These are phyloP conservation scores for Ellobium chinense DNA, from an alignment of 2,888 invertebrate species.

Conservation along the genomic window DNA sequence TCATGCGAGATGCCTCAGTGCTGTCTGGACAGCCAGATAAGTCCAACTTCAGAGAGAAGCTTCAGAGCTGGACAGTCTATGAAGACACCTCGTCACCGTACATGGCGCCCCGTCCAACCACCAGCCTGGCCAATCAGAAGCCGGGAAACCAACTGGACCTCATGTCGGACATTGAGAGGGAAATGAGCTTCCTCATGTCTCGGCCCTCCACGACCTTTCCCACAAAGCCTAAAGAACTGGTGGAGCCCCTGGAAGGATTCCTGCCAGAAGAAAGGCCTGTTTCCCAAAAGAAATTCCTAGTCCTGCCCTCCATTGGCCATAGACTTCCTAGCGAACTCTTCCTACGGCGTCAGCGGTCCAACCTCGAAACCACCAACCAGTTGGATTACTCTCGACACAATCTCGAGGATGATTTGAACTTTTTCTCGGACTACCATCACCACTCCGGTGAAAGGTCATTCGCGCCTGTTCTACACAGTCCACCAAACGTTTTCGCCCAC, in stretches of 20 bases:
- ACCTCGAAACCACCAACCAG: slow-evolving; percentile 55
- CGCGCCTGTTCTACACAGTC: neutral
- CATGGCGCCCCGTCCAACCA: slow-evolving; percentile 10
- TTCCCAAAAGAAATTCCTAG: slow-evolving; percentile 62
- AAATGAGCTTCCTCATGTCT: slow-evolving; percentile 23
- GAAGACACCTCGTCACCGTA: slow-evolving; percentile 16
- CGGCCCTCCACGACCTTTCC: slow-evolving; percentile 24
- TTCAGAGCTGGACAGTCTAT: slow-evolving; percentile 30
- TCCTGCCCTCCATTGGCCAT: slow-evolving; percentile 62
- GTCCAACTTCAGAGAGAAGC: slow-evolving; percentile 35
- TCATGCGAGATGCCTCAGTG: slow-evolving; percentile 36
- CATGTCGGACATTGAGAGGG: slow-evolving; percentile 22
- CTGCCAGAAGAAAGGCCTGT: slow-evolving; percentile 48
- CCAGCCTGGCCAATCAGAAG: slow-evolving; percentile 9
- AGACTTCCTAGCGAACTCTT: slow-evolving; percentile 10
- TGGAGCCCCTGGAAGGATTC: slow-evolving; percentile 57
- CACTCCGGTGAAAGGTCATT: neutral
- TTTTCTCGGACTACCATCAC: slow-evolving; percentile 59
- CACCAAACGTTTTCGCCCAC: neutral
- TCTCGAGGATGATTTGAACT: slow-evolving; percentile 63
- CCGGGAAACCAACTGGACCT: neutral
- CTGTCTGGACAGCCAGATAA: slow-evolving; percentile 31
- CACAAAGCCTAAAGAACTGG: slow-evolving; percentile 51
- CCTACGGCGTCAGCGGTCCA: slow-evolving; percentile 35
- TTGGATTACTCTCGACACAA: slow-evolving; percentile 62